A percentile compares a stretch with the other conserved stretches of the same genome.
These are phyloP conservation scores for Hemiscyllium ocellatum DNA, from an alignment of 2,113 vertebrate genomes.

Conservation along the genomic window DNA sequence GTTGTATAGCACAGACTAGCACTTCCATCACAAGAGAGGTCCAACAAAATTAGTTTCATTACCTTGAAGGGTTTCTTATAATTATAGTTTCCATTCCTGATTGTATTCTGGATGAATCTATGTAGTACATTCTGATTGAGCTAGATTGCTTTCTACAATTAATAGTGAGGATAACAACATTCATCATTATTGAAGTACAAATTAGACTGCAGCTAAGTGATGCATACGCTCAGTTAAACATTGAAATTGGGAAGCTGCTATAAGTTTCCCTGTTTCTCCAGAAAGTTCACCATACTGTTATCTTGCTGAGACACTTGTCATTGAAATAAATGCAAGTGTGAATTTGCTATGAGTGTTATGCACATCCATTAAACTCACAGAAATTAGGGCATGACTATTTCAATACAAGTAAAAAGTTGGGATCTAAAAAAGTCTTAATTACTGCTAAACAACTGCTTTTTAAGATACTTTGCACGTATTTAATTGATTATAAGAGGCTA, in stretches of 20 bases:
- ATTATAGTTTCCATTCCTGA: too few relatives aligned
- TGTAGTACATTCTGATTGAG: not conserved
- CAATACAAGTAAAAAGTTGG: not conserved
- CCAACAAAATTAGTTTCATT: not conserved
- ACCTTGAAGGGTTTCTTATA: too few relatives aligned
- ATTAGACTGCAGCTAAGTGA: not conserved
- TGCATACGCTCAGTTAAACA: too few relatives aligned
- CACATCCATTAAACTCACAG: not conserved
- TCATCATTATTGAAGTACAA: not conserved
- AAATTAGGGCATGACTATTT: not conserved
- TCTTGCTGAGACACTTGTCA: not conserved
- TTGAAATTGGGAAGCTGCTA: too few relatives aligned
- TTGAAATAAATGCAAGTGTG: not conserved
- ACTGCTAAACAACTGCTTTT: too few relatives aligned
- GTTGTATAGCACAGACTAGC: too few relatives aligned
- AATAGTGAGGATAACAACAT: not conserved
- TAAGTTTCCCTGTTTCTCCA: too few relatives aligned
- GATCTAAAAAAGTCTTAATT: not conserved
- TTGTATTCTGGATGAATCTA: not conserved
- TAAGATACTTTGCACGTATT: too few relatives aligned
- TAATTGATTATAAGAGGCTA: too few relatives aligned
- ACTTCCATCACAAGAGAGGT: not conserved
- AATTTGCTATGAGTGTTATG: not conserved
- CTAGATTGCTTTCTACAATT: not conserved
- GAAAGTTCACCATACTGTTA: not conserved